phyloP scores from a whole-genome alignment of 2,113 vertebrate genomes.

The Clupea harengus region DNA sequence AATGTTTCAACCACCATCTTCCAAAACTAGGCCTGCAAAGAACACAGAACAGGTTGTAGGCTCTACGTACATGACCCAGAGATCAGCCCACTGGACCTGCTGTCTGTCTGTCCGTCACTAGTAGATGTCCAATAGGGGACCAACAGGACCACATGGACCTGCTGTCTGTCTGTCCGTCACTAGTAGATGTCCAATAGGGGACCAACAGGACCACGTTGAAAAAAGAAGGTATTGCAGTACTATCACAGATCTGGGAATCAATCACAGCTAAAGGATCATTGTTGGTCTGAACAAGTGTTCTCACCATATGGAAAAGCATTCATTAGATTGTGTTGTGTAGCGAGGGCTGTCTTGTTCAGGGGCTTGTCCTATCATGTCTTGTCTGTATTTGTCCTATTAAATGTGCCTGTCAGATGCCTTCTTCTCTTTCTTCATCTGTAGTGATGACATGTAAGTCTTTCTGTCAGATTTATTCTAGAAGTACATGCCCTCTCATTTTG shows the following conservation, averaged over 20 bases:
- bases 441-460: no score
- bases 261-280: background rate
- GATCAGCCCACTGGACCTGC: background rate
- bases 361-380: background rate
- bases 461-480: background rate
- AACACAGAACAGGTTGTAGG: background rate
- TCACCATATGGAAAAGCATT: background rate
- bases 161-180: background rate
- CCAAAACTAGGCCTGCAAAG: background rate
- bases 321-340: background rate
- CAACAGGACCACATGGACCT: no score
- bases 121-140: background rate
- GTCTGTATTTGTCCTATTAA: background rate
- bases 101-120: background rate
- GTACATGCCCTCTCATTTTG: background rate
- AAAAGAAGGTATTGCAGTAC: background rate
- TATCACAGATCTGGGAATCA: background rate
- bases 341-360: background rate
- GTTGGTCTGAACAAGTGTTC: background rate
- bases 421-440: background rate
- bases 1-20: background rate
- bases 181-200: background rate
- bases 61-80: background rate
- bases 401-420: background rate
- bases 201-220: background rate